Percentiles rank a stretch among this genome's conserved stretches.
These are phyloP conservation scores for Chrysolina oricalcia DNA, from an alignment of 2,888 invertebrate species.

Conservation along the genomic window DNA sequence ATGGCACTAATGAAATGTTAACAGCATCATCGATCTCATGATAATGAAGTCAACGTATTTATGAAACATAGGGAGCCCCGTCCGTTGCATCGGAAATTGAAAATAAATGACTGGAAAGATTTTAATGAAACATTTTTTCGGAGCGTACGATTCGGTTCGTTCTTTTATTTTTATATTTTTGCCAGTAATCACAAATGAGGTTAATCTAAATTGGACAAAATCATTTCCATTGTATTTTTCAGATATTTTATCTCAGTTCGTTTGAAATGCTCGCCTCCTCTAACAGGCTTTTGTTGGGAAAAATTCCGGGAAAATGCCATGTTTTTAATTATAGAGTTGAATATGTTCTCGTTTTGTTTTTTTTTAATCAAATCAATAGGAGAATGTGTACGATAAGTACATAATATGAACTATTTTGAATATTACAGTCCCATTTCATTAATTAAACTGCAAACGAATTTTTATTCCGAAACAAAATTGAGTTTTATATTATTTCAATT, in stretches of 20 bases:
- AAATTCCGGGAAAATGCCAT: conserved; percentile 46
- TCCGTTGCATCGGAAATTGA: conserved; percentile 60
- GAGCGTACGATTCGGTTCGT: conserved; percentile 59
- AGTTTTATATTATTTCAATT: conserved; percentile 47
- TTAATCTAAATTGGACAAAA: conserved; percentile 72
- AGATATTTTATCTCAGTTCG: conserved; percentile 56
- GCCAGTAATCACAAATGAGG: conserved; percentile 69
- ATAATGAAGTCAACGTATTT: conserved; percentile 51
- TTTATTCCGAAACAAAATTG: conserved; percentile 47
- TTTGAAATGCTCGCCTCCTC: conserved; percentile 49
- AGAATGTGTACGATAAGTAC: conserved; percentile 49
- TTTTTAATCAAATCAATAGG: conserved; percentile 14
- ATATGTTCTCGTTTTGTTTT: conserved; percentile 9
- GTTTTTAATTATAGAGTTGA: conserved; percentile 50
- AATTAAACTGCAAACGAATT: conserved; percentile 49
- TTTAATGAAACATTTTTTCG: conserved; percentile 70
- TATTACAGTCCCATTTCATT: conserved; percentile 47
- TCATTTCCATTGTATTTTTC: conserved; percentile 70
- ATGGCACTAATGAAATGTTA: conserved; percentile 56
- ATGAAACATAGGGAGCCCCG: conserved; percentile 41
- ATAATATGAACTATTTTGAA: conserved; percentile 51
- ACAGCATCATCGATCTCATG: conserved; percentile 51
- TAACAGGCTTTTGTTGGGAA: conserved; percentile 45
- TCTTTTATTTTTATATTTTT: conserved; percentile 67
- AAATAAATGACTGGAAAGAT: conserved; percentile 70